Evolutionary conservation across 1,140 invertebrate species (phyloP).

Genomic region (Eufriesea mexicana): DNA sequence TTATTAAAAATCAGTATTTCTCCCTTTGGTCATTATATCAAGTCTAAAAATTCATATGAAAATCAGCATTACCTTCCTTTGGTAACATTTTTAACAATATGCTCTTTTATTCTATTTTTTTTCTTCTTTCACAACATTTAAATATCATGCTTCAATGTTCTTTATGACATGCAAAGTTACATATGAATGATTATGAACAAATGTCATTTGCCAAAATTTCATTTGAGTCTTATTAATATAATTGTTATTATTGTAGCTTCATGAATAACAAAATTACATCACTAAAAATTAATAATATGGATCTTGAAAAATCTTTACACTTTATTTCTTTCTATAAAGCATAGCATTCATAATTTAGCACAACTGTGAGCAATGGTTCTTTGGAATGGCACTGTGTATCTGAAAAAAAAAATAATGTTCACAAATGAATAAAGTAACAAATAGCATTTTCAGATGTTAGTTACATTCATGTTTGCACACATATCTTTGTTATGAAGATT

Average conservation of each 20-base stretch:
- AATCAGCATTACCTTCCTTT: conserved; percentile 72
- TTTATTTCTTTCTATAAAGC: conserved; percentile 46
- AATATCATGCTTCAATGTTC: conserved; percentile 51
- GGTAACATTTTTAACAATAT: conserved; percentile 75
- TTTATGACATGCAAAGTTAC: conserved; percentile 11
- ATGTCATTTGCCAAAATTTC: conserved; percentile 31
- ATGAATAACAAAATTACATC: conserved; percentile 41
- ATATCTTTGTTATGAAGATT: not conserved
- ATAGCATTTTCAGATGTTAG: not conserved
- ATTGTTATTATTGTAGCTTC: conserved; percentile 12
- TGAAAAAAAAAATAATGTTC: conserved; percentile 71
- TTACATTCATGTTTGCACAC: not conserved
- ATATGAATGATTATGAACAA: conserved; percentile 29
- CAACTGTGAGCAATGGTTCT: conserved; percentile 76
- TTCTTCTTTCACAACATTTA: conserved; percentile 31
- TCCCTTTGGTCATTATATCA: conserved; percentile 74
- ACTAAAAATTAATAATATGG: conserved; percentile 38
- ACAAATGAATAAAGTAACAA: not conserved
- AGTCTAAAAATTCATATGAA: conserved; percentile 69
- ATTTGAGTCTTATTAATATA: conserved; percentile 27
- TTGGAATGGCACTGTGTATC: conserved; percentile 77
- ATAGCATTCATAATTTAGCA: conserved; percentile 71
- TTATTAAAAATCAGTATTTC: conserved; percentile 49
- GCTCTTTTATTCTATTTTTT: conserved; percentile 48
- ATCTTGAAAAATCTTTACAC: conserved; percentile 38